phyloP scores from a whole-genome alignment of 2,888 invertebrate genomes.

The Sthenelais limicola region DNA sequence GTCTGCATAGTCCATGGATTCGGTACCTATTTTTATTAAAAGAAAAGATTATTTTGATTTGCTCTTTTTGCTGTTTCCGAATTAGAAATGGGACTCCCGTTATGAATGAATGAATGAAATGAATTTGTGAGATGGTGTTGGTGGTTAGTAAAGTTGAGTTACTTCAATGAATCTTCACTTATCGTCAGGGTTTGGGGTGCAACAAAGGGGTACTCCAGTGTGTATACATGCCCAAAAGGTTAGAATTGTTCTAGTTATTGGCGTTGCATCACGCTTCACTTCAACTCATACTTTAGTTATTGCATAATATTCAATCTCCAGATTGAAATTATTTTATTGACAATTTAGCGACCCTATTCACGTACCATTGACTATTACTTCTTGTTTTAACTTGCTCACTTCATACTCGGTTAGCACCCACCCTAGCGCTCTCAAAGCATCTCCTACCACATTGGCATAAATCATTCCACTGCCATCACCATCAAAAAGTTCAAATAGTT shows the following conservation, averaged over 20 bases:
- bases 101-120: too few species aligned
- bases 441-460: conserved; percentile 7
- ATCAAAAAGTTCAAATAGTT: conserved; percentile 28
- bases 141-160: too few species aligned
- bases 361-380: conserved; percentile 17
- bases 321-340: neutral
- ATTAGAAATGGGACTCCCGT: too few species aligned
- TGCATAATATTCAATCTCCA: too few species aligned
- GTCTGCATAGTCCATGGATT: conserved; percentile 25
- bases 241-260: too few species aligned
- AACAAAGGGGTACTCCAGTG: too few species aligned
- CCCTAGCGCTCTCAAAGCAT: conserved; percentile 12
- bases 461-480: conserved; percentile 16
- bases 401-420: conserved; percentile 30
- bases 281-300: neutral
- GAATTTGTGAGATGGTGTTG: too few species aligned
- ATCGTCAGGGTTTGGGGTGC: too few species aligned
- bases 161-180: too few species aligned
- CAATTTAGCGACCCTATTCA: neutral
- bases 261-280: neutral
- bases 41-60: neutral
- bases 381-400: neutral
- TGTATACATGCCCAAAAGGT: too few species aligned
- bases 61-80: neutral
- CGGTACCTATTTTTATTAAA: neutral